Evolutionary conservation across 2,888 invertebrate species (phyloP), one percentile per base, ranked within the genome.

Genomic region (Palloptera scutellata): DNA sequence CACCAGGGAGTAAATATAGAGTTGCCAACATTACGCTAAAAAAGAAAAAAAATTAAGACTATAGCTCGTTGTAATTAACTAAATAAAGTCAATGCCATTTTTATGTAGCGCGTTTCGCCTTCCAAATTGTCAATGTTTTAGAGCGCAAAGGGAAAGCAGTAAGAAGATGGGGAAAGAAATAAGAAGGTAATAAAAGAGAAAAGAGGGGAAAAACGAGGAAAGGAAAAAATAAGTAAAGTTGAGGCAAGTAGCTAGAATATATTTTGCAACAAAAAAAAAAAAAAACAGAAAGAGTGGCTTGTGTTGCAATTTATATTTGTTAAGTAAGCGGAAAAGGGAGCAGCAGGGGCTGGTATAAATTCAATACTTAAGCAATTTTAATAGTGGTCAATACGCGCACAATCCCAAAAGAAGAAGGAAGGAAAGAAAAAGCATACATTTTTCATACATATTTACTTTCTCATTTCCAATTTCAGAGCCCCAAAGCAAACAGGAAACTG

Each of bases 281-380:
- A 53, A 48, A 45, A 15, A 15, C 60, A 40, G 59, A 45, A 51
- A 48, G 40, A 45, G 43, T 11, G 53, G 45, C 53, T 48, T 12
- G 60, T 9, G 17, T 15, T 42, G 20, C n/a, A 43, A n/a, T 30
- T 30, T 43, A 41, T 10, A 19, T 10, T 1, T 9, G 15, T 30
- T 4, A 1, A 12, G n/a, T 6, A 43, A 62, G 13, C 41, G 17
- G 19, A 13, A 43, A 40, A 17, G 1, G 10, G n/a, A 40, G 12
- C 12, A 4, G 15, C 17, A 13, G 41, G 12, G 13, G 40, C 13
- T 43, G 15, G 57, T 17, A 43, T 17, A 48, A 61, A 57, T 66
- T 67, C 67, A 62, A 52, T 67, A 53, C 62, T 67, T 67, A 62
- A 54, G 63, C 43, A 51, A 63, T 63, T 54, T 67, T 63, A 61